Evolutionary conservation across 1,140 invertebrate species (phyloP).

Genomic region (Zaprionus davidi): DNA sequence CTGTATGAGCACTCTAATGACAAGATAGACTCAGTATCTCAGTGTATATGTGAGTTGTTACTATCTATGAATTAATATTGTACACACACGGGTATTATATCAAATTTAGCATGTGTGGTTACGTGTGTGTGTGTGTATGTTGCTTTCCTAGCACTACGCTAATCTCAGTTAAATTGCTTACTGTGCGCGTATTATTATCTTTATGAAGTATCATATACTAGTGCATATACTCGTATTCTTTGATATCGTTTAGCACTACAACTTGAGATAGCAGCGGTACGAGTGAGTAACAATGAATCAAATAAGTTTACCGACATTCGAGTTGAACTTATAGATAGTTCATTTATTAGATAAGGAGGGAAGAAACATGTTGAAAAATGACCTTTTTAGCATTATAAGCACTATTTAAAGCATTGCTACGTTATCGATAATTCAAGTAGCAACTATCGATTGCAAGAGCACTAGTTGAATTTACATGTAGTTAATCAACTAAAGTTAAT

Average conservation of each 20-base stretch:
- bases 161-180: neutral
- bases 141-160: neutral
- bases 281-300: neutral
- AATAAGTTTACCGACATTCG: neutral
- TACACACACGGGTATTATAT: neutral
- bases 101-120: neutral
- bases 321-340: neutral
- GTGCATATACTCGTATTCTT: neutral
- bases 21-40: neutral
- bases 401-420: neutral
- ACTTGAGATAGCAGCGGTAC: neutral
- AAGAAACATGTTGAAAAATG: too few species aligned
- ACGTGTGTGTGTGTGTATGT: neutral
- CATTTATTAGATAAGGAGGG: neutral
- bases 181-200: neutral
- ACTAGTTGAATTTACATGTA: too few species aligned
- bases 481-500: too few species aligned
- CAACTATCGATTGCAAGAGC: too few species aligned
- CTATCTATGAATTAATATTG: constrained; percentile 4
- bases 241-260: neutral
- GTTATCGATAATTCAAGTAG: neutral
- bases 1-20: neutral
- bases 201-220: neutral
- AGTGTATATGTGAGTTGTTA: neutral
- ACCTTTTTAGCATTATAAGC: neutral